Conservation (phyloP, 2,888 invertebrate species). For the Cataglyphis altisquamis region DNA sequence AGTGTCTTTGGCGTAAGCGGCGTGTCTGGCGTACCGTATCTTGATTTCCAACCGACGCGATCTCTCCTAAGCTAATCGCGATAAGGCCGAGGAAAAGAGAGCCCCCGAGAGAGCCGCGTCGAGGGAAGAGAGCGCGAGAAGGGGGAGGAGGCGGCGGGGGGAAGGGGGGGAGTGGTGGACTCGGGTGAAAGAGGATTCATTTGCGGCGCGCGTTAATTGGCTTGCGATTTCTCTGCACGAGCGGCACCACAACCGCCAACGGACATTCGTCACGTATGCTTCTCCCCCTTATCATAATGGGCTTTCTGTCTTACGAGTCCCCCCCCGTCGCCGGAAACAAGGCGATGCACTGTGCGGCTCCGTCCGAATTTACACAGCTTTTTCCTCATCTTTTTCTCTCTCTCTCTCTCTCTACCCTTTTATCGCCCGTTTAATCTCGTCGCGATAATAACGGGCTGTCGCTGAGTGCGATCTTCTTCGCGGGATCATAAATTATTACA, state of each 20-base stretch:
- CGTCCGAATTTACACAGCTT: slow-evolving; percentile 51
- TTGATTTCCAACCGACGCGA: slow-evolving; percentile 53
- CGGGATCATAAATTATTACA: slow-evolving; percentile 9
- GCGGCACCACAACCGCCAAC: slow-evolving; percentile 28
- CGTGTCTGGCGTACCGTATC: slow-evolving; percentile 30
- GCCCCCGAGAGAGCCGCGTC: slow-evolving; percentile 63
- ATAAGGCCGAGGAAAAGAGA: slow-evolving; percentile 48
- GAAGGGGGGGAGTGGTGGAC: neutral
- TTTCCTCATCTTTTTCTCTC: neutral
- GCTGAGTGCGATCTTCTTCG: slow-evolving; percentile 3
- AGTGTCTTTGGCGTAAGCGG: neutral
- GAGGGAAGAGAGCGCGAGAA: neutral
- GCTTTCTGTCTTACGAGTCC: slow-evolving; percentile 38
- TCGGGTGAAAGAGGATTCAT: slow-evolving; percentile 57
- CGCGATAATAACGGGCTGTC: slow-evolving; percentile 26
- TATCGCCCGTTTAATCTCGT: slow-evolving; percentile 51
- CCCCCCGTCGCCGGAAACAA: slow-evolving; percentile 33
- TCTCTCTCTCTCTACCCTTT: neutral
- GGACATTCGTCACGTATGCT: slow-evolving; percentile 60
- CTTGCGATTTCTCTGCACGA: slow-evolving; percentile 56
- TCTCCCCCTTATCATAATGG: slow-evolving; percentile 37
- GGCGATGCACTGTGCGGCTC: slow-evolving; percentile 52
- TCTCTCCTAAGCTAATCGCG: slow-evolving; percentile 49
- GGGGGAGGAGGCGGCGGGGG: neutral
- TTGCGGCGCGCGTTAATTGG: slow-evolving; percentile 59